Percentiles rank a stretch among this genome's conserved stretches.
phyloP scores from a whole-genome alignment of 2,888 invertebrate species.

The Bugula neritina region DNA sequence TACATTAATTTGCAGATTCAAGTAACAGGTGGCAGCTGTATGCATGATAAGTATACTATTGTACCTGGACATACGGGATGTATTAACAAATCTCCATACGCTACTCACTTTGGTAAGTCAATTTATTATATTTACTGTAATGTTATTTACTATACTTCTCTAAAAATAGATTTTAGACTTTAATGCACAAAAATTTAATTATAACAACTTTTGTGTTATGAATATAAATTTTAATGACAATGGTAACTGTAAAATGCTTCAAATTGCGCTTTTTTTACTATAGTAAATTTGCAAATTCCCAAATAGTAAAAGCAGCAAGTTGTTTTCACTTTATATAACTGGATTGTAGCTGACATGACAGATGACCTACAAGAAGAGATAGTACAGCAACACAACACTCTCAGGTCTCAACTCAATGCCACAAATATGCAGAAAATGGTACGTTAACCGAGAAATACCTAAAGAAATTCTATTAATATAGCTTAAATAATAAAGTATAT shows the following conservation, averaged over 20 bases:
- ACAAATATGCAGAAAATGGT: conserved; percentile 27
- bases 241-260: no score
- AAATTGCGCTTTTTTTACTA: no score
- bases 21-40: neutral
- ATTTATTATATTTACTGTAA: neutral
- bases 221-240: no score
- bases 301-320: no score
- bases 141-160: neutral
- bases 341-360: conserved; percentile 17
- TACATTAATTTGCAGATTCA: neutral
- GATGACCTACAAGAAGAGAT: neutral
- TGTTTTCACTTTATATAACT: no score
- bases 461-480: no score
- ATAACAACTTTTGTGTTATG: neutral
- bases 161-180: no score
- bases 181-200: neutral
- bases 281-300: no score
- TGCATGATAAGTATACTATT: neutral
- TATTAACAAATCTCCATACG: neutral
- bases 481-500: no score
- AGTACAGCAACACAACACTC: conserved; percentile 4
- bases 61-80: conserved; percentile 17
- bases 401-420: neutral
- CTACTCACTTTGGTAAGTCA: neutral
- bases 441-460: no score